Percentiles rank a stretch among this genome's conserved stretches.
Evolutionary conservation across 2,113 vertebrate genomes (phyloP).

Genomic region (Oreocharis arfaki): DNA sequence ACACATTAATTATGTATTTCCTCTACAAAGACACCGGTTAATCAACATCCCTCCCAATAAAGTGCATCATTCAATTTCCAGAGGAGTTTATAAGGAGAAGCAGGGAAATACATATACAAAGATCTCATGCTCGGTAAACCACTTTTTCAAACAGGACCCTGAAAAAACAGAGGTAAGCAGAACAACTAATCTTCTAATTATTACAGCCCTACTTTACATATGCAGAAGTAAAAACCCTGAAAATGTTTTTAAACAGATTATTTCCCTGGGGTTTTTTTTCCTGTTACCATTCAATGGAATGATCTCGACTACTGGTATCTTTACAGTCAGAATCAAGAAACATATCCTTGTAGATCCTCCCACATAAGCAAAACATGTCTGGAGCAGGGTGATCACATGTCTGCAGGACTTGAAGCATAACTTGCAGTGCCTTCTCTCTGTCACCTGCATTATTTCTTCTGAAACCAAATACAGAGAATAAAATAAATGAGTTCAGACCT

Average conservation of each 20-base stretch:
- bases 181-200: not conserved
- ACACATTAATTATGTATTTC: not conserved
- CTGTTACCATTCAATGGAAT: constrained; percentile 89
- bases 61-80: not conserved
- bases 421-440: constrained; percentile 84
- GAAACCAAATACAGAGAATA: constrained; percentile 30
- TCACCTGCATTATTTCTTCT: constrained; percentile 88
- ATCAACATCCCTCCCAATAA: not conserved
- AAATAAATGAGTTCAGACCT: not conserved
- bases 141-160: not conserved
- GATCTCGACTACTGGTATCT: constrained; percentile 84
- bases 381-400: constrained; percentile 86
- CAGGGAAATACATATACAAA: not conserved
- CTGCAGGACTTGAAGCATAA: constrained; percentile 90
- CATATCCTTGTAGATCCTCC: constrained; percentile 95
- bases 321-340: constrained; percentile 92
- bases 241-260: not conserved
- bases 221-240: not conserved
- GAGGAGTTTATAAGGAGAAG: not conserved
- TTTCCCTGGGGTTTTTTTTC: not conserved
- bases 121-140: not conserved
- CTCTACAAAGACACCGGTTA: not conserved
- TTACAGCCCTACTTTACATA: not conserved
- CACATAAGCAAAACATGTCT: constrained; percentile 95
- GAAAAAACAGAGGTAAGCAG: not conserved